Conservation (phyloP, 2,113 vertebrate species). For the Pterocles burchelli region DNA sequence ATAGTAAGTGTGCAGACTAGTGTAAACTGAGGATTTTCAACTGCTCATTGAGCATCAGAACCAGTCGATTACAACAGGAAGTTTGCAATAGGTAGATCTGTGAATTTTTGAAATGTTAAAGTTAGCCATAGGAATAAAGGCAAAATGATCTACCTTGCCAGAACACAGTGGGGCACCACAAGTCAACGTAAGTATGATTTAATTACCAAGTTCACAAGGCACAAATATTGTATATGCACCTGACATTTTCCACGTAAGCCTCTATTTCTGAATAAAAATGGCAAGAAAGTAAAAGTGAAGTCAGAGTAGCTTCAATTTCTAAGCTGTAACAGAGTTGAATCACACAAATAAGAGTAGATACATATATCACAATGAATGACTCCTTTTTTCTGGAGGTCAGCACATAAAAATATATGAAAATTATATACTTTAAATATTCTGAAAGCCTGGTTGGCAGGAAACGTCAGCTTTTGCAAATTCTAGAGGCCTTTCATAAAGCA, state of each 20-base stretch:
- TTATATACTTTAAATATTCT: neutral
- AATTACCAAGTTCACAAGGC: conserved; percentile 23
- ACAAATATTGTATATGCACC: neutral
- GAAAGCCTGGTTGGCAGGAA: neutral
- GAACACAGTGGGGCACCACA: conserved; percentile 10
- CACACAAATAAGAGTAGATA: neutral
- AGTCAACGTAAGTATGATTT: conserved; percentile 41
- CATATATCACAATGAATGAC: neutral
- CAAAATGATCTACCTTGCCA: neutral
- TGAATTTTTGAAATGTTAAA: neutral
- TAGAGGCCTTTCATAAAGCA: neutral
- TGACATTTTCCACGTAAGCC: neutral
- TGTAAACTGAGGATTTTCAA: neutral
- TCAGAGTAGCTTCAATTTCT: neutral
- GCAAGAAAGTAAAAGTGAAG: neutral
- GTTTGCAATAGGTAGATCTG: neutral
- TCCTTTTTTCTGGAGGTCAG: neutral
- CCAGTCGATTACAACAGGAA: neutral
- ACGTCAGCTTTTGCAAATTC: neutral
- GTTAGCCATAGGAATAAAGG: neutral
- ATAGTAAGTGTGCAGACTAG: neutral
- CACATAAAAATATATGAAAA: neutral
- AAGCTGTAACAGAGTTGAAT: neutral
- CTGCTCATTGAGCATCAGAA: neutral
- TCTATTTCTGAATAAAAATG: neutral